Conservation (phyloP, 2,797 vertebrate species). For the Falco rusticolus region DNA sequence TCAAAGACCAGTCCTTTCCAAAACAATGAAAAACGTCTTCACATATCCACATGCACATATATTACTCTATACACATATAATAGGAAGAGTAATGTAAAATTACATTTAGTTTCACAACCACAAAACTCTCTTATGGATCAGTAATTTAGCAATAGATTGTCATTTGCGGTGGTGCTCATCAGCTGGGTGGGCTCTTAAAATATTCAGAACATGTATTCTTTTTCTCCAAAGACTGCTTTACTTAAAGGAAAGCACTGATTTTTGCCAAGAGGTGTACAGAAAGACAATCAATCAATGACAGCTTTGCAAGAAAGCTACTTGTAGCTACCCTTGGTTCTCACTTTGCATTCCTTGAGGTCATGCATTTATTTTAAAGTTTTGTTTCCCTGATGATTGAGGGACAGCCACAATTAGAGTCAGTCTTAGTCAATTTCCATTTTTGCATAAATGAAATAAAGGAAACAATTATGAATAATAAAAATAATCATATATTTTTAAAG, state of each 20-base stretch:
- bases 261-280: conserved; percentile 34
- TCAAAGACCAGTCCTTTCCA: background rate
- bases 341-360: conserved; percentile 11
- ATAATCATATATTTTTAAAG: background rate
- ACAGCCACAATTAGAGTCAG: background rate
- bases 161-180: background rate
- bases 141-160: background rate
- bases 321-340: background rate
- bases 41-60: background rate
- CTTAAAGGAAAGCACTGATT: conserved; percentile 52
- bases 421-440: background rate
- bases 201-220: conserved; percentile 39
- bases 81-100: background rate
- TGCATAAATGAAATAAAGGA: background rate
- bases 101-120: background rate
- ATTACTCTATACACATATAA: background rate
- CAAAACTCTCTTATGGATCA: background rate
- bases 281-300: conserved; percentile 60
- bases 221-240: conserved; percentile 8
- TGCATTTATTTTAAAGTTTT: conserved; percentile 1
- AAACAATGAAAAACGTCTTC: background rate
- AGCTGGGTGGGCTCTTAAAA: background rate
- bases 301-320: conserved; percentile 11
- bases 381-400: background rate
- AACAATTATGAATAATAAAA: background rate